Conservation (phyloP, 1,140 invertebrate species). For the Caerostris darwini region DNA sequence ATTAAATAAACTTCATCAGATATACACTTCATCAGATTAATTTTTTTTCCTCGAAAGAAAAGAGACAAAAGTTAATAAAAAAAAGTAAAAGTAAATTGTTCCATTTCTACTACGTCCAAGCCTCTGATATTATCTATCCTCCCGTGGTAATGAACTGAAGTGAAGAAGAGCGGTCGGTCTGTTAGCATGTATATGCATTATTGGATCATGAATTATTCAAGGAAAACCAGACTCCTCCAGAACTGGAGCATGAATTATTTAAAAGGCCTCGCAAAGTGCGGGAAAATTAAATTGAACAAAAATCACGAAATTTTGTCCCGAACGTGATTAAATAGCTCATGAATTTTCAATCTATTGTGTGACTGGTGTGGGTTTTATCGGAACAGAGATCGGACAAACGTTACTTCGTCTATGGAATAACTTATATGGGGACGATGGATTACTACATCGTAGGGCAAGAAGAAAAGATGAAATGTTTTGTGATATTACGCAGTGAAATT, state of each 20-base stretch:
- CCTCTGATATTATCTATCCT: background rate
- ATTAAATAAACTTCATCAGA: background rate
- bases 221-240: background rate
- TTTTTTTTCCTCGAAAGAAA: background rate
- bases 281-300: slow-evolving; percentile 47
- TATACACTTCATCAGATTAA: background rate
- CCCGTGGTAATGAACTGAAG: background rate
- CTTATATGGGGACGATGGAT: background rate
- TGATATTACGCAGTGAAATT: too few species aligned
- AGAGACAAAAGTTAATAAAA: background rate
- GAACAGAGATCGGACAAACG: background rate
- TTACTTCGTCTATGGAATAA: background rate
- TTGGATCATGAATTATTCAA: slow-evolving; percentile 56
- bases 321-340: slow-evolving; percentile 50
- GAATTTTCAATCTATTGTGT: slow-evolving; percentile 32
- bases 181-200: slow-evolving; percentile 47
- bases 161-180: background rate
- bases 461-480: background rate
- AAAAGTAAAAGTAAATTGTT: slow-evolving; percentile 1
- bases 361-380: background rate
- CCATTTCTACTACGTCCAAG: background rate
- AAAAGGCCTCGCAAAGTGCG: background rate
- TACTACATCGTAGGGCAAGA: background rate
- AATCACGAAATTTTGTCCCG: slow-evolving; percentile 30
- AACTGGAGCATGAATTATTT: slow-evolving; percentile 61